Base-by-base conservation (phyloP, 2,113 vertebrate species). In the Cynoglossus semilaevis region DNA sequence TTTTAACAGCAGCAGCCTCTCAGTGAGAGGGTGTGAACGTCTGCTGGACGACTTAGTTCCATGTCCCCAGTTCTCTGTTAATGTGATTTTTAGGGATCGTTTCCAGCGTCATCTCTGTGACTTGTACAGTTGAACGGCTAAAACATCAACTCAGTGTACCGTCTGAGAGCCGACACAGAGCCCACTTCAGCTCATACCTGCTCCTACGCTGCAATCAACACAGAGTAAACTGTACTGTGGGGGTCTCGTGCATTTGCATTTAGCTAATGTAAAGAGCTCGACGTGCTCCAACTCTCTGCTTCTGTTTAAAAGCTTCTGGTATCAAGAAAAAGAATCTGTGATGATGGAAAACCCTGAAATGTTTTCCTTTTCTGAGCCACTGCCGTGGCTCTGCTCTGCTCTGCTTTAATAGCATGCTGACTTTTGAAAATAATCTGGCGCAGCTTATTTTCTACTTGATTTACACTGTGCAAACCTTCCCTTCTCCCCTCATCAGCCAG, bases 381-480 rank as follows among this genome's bases (percentile, higher is more conserved):
- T 60, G 60, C 79, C 70, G 72, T 58, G 29, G 67, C 58, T 50
- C 72, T 56, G 60, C 69, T 50, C 72, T 56, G 60, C 69, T 72
- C 67, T 7, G 70, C 51, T 58, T 77, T 84, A 83, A 87, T 70
- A 69, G 76, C 70, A 75, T 34, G 55, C 73, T 77, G 67, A 79
- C 77, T 83, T 82, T 84, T 85, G 67, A 80, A 88, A 85, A 77
- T 81, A 87, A 88, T 82, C 88, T 80, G 74, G 70, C 79, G 38
- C 74, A 74, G 78, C 83, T 86, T 83, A 85, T 84, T 88, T 89
- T 88, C 75, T 79, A 74, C 79, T 87, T 82, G 81, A 85, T 84
- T 90, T 88, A 69, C 67, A 76, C 66, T 59, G 56, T 54, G 69
- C 75, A 71, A 80, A 62, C 61, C 75, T 71, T 77, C 65, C 76